Evolutionary conservation across 2,113 vertebrate genomes (phyloP).

Genomic region (Amblyopsis rosae): DNA sequence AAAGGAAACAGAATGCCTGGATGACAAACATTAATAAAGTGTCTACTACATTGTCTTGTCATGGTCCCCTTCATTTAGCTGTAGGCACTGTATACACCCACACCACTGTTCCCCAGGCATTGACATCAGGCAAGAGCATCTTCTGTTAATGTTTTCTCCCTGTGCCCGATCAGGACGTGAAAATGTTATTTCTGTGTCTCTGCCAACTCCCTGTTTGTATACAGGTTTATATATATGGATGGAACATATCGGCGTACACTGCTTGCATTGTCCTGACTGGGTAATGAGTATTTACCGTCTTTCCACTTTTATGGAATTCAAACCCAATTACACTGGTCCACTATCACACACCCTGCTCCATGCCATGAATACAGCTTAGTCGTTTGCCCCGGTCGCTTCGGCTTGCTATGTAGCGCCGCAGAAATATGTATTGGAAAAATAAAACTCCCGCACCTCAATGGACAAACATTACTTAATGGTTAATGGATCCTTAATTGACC

Average conservation of each 20-base stretch:
- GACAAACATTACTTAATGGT: slow-evolving; percentile 15
- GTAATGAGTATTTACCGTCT: neutral
- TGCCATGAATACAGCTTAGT: slow-evolving; percentile 1
- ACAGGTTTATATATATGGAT: neutral
- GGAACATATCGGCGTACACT: neutral
- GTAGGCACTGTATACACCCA: slow-evolving; percentile 41
- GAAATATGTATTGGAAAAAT: too few relatives aligned
- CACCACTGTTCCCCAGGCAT: slow-evolving; percentile 10
- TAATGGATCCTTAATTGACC: too few relatives aligned
- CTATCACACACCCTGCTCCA: neutral
- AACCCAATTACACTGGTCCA: neutral
- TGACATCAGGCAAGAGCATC: slow-evolving; percentile 33
- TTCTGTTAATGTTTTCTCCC: slow-evolving; percentile 41
- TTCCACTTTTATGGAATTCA: neutral
- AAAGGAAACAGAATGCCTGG: slow-evolving; percentile 1
- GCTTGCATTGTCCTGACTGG: neutral
- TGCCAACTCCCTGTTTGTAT: neutral
- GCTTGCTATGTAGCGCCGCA: neutral
- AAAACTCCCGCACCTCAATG: too few relatives aligned
- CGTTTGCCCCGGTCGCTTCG: slow-evolving; percentile 9
- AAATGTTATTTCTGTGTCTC: slow-evolving; percentile 23
- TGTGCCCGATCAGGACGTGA: slow-evolving; percentile 34
- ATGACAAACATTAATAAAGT: slow-evolving; percentile 27
- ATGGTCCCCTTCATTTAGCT: slow-evolving; percentile 49
- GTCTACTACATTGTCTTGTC: slow-evolving; percentile 44